These are phyloP conservation scores for Trematomus bernacchii DNA, from an alignment of 2,797 vertebrate species.

Conservation along the genomic window DNA sequence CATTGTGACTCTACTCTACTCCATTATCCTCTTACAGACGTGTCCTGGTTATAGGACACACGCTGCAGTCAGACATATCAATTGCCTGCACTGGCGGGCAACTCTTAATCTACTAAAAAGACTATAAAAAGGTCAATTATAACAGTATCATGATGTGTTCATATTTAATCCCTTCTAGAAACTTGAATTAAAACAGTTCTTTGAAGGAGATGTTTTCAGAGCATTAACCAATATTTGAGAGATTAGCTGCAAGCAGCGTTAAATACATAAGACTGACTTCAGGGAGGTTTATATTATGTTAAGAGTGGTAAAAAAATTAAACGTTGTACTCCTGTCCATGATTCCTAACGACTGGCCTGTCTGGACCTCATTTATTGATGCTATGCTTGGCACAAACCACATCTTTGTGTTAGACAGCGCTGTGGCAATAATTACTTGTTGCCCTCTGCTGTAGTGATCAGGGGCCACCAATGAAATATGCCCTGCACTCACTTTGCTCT, in stretches of 20 bases:
- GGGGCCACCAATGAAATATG: neutral
- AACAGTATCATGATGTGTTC: too few species aligned
- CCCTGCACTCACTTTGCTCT: neutral
- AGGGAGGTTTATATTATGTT: too few species aligned
- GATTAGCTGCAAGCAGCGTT: too few species aligned
- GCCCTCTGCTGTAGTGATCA: neutral
- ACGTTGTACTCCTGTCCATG: too few species aligned
- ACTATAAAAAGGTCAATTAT: neutral
- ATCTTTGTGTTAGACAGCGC: neutral
- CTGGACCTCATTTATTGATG: neutral
- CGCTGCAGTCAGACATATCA: slow-evolving; percentile 12
- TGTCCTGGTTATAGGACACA: slow-evolving; percentile 26
- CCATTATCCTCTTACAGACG: slow-evolving; percentile 32
- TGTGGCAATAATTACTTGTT: slow-evolving; percentile 14
- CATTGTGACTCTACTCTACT: slow-evolving; percentile 25
- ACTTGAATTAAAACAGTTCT: too few species aligned
- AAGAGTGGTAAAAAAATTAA: too few species aligned
- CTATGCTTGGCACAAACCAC: neutral
- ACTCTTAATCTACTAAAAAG: slow-evolving; percentile 13
- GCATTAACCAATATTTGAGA: too few species aligned
- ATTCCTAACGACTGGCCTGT: too few species aligned
- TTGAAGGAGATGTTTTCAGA: too few species aligned
- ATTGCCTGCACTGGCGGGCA: neutral
- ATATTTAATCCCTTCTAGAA: too few species aligned
- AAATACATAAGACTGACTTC: too few species aligned